Base-by-base conservation (phyloP, 2,113 vertebrate species). In the Jaculus jaculus region DNA sequence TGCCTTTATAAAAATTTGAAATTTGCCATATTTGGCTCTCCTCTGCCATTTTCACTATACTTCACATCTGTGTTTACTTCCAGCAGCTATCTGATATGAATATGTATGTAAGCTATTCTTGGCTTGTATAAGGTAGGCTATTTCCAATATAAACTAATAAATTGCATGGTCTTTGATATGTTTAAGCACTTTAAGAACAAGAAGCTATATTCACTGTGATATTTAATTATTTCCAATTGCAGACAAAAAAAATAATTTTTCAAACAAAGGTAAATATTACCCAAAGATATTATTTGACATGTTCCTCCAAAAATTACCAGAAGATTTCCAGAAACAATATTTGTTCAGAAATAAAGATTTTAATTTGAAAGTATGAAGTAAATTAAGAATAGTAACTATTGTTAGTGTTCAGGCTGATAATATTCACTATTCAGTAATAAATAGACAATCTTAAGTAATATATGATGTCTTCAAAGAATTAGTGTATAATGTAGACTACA, bases 231-330 rank as follows among this genome's bases (percentile, higher is more conserved):
- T 82, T 6, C 26, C 68, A 88, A 60, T 83, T 86, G 86, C 42
- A 60, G n/a, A 73, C 12, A 24, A 42, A 63, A 42, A 63, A 71
- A 11, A 85, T 54, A 93, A 75, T 21, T 69, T 68, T 83, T 78
- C 66, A 79, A 88, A 84, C 58, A 87, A 84, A 91, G 69, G 54
- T 78, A 90, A 92, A 47, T 51, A 15, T 71, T 72, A 84, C 77
- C 63, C 30, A 90, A 74, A 66, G 24, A 68, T 42, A 32, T 58
- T 83, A 18, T 32, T 89, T 51, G 39, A 60, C 28, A 4, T 80
- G 18, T 82, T 83, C 51, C 79, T 94, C 65, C 42, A 78, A 93
- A 92, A 75, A 61, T 8, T 39, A 66, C 34, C 69, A n/a, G 42
- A 78, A 84, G 30, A 75, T 60, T 93, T 85, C 3, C 73, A 89